Conservation (phyloP, 2,113 vertebrate genomes). For the Glaucomys volans region DNA sequence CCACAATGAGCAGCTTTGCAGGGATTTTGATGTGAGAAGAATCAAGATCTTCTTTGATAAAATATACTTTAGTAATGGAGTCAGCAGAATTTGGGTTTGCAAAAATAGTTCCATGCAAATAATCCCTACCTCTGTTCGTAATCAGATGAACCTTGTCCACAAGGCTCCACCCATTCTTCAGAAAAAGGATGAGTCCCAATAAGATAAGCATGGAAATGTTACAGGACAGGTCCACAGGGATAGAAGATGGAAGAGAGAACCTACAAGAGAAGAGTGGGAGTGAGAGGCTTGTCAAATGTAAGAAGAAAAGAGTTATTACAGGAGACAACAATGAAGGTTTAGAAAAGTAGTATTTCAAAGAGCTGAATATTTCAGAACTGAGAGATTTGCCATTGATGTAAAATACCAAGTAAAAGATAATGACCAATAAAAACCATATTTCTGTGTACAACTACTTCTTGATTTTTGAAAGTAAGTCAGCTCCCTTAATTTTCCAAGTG, state of each 20-base stretch:
- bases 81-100: not conserved
- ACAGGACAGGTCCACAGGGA: not conserved
- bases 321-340: not conserved
- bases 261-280: slow-evolving; percentile 33
- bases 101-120: not conserved
- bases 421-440: not conserved
- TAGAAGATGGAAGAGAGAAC: not conserved
- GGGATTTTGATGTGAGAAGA: not conserved
- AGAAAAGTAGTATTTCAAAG: not conserved
- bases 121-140: slow-evolving; percentile 48
- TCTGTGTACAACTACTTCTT: not conserved
- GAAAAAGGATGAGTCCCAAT: not conserved
- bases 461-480: slow-evolving; percentile 34
- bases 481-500: not conserved
- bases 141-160: not conserved
- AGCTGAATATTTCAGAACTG: not conserved
- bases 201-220: not conserved
- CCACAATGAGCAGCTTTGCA: not conserved
- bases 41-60: not conserved
- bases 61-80: not conserved
- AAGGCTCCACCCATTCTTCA: not conserved
- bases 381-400: not conserved
- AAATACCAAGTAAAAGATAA: not conserved
- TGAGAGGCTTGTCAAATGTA: not conserved
- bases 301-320: not conserved